Conservation (phyloP, 2,797 vertebrate species). For the Lerista edwardsae region DNA sequence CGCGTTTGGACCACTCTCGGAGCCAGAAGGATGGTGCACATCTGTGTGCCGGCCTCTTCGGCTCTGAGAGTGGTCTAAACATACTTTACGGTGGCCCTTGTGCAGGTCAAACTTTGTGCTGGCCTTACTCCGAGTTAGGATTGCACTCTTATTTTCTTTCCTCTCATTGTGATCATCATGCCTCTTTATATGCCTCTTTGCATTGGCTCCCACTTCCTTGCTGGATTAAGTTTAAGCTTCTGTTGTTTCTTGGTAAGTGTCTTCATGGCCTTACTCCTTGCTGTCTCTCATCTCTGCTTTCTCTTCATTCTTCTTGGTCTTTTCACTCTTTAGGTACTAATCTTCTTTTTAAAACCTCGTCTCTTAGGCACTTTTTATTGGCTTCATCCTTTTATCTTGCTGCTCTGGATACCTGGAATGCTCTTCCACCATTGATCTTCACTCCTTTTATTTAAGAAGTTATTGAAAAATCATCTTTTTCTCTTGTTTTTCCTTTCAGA, state of each 20-base stretch:
- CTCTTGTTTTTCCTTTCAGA: neutral
- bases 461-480: neutral
- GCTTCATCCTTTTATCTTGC: neutral
- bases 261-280: neutral
- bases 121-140: too few relatives aligned
- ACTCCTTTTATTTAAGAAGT: neutral
- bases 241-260: neutral
- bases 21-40: too few relatives aligned
- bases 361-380: neutral
- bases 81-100: too few relatives aligned
- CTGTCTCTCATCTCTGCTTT: conserved; percentile 4
- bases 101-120: too few relatives aligned
- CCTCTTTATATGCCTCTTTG: neutral
- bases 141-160: neutral
- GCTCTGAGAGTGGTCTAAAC: too few relatives aligned
- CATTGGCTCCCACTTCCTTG: neutral
- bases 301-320: neutral
- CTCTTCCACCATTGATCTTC: neutral
- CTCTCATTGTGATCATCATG: neutral
- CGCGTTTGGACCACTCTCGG: too few relatives aligned
- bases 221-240: conserved; percentile 13
- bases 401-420: neutral
- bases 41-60: too few relatives aligned
- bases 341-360: neutral
- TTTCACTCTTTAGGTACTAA: conserved; percentile 9